Evolutionary conservation across 2,113 vertebrate species (phyloP).

Genomic region (Peromyscus maniculatus): DNA sequence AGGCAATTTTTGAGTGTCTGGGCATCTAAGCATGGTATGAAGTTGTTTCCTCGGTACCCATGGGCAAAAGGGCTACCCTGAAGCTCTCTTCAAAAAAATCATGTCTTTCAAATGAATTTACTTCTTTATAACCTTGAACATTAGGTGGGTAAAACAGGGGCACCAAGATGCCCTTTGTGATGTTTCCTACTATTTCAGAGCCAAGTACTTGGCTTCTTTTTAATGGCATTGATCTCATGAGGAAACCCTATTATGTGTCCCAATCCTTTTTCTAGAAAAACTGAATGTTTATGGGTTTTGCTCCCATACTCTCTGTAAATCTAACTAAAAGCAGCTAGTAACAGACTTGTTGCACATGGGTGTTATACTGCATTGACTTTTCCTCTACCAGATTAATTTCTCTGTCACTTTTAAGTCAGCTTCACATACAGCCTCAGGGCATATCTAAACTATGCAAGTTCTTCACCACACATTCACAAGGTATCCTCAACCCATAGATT

Average conservation of each 20-base stretch:
- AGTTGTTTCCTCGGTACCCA: background rate
- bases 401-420: background rate
- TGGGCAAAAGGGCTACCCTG: background rate
- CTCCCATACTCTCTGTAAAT: background rate
- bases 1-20: background rate
- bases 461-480: background rate
- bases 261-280: background rate
- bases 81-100: background rate
- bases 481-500: background rate
- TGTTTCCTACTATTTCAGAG: background rate
- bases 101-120: background rate
- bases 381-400: background rate
- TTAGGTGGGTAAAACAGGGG: accelerated
- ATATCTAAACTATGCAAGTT: background rate
- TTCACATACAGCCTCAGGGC: background rate
- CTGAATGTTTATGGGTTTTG: background rate
- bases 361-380: background rate
- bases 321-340: background rate
- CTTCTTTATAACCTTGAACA: background rate
- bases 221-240: background rate
- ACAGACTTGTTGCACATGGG: background rate
- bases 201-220: background rate
- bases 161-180: background rate
- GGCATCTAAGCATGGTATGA: background rate
- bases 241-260: background rate